Evolutionary conservation across 2,888 invertebrate species (phyloP).

Genomic region (Scrobipalpa atriplicella): DNA sequence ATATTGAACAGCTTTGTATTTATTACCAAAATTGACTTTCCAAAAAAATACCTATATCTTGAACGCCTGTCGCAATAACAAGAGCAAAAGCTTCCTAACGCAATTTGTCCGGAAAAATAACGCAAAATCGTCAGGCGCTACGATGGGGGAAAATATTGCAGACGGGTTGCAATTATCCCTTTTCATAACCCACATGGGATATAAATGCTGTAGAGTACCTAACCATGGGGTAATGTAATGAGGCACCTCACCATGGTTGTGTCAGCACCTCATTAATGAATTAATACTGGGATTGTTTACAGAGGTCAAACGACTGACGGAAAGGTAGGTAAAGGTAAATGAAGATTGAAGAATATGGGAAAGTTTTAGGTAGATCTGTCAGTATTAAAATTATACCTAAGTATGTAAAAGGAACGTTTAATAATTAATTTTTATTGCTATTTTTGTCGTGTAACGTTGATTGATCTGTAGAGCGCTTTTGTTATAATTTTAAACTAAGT

Average conservation of each 20-base stretch:
- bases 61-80: not conserved
- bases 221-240: not conserved
- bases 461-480: too few species aligned
- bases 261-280: slow-evolving; percentile 8
- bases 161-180: slow-evolving; percentile 67
- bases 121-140: slow-evolving; percentile 45
- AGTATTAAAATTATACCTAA: too few species aligned
- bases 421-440: too few species aligned
- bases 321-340: not conserved
- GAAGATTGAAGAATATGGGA: not conserved
- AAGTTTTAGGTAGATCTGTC: not conserved
- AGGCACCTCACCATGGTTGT: slow-evolving; percentile 4
- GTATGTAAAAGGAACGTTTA: too few species aligned
- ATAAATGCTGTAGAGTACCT: slow-evolving; percentile 17
- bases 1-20: not conserved
- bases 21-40: not conserved
- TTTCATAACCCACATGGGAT: slow-evolving; percentile 53
- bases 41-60: not conserved
- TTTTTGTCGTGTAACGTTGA: too few species aligned
- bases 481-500: too few species aligned
- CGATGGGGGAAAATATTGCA: slow-evolving; percentile 64
- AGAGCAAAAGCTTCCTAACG: slow-evolving; percentile 44
- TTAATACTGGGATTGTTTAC: slow-evolving; percentile 6
- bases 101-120: slow-evolving; percentile 55
- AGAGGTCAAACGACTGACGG: slow-evolving; percentile 2